Percentiles rank a stretch among this genome's conserved stretches.
Evolutionary conservation across 2,797 vertebrate species (phyloP).

Genomic region (Poeciliopsis paucimaculata): DNA sequence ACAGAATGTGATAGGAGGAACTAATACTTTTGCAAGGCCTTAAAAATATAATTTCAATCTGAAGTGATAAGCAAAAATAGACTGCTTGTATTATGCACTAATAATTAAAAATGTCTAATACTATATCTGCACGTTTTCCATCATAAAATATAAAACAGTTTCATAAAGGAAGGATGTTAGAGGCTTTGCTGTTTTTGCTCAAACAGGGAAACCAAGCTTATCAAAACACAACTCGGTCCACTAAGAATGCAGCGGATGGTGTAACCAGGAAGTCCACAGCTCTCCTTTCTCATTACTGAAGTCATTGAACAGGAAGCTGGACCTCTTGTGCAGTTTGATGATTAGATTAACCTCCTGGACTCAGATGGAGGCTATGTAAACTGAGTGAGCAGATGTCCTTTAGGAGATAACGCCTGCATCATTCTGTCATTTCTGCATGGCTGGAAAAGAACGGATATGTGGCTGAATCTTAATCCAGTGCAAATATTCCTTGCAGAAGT

Average conservation of each 20-base stretch:
- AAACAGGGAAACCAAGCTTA: constrained; percentile 73
- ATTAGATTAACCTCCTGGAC: constrained; percentile 82
- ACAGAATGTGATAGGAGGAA: neutral
- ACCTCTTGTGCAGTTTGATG: constrained; percentile 80
- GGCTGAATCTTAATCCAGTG: constrained; percentile 67
- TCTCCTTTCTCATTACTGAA: constrained; percentile 77
- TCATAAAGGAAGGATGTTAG: constrained; percentile 77
- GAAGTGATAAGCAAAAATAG: constrained; percentile 5
- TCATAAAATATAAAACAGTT: constrained; percentile 33
- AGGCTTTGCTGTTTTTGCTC: constrained; percentile 28
- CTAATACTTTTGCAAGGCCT: neutral
- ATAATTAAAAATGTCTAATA: constrained; percentile 1
- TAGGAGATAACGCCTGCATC: constrained; percentile 80
- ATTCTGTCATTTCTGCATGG: constrained; percentile 70
- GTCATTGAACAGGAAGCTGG: constrained; percentile 84
- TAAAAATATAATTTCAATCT: constrained; percentile 28
- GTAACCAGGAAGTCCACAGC: constrained; percentile 83
- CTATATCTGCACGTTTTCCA: constrained; percentile 26
- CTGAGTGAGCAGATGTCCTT: constrained; percentile 84
- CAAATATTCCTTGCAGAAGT: constrained; percentile 44
- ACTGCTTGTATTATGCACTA: constrained; percentile 6
- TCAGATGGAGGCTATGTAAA: constrained; percentile 75
- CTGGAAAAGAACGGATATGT: constrained; percentile 63
- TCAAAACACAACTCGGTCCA: constrained; percentile 83
- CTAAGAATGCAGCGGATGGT: constrained; percentile 76